phyloP scores from a whole-genome alignment of 2,113 vertebrate genomes.

The Zeus faber region DNA sequence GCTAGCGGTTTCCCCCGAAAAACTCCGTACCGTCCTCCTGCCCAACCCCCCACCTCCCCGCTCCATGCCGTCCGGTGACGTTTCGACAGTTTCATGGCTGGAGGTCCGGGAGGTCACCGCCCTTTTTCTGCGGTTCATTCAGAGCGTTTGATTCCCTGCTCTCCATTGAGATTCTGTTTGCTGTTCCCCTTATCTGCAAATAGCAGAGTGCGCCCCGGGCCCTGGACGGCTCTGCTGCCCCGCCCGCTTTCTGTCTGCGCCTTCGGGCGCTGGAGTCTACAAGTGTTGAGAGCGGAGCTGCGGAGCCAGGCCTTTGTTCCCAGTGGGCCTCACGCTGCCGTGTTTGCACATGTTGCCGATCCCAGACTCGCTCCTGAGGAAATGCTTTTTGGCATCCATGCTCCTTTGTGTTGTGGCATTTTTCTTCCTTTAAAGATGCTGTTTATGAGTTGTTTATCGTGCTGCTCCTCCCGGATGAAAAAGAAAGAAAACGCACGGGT shows the following conservation, averaged over 20 bases:
- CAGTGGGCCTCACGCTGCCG: constrained; percentile 14
- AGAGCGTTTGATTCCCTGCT: constrained; percentile 42
- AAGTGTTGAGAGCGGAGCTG: constrained; percentile 42
- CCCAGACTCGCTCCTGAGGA: constrained; percentile 12
- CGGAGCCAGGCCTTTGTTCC: constrained; percentile 33
- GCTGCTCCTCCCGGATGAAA: too few relatives aligned
- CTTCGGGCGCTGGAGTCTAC: constrained; percentile 46
- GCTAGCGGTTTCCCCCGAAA: constrained; percentile 5
- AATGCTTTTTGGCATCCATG: not conserved
- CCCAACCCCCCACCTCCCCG: constrained; percentile 4
- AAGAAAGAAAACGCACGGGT: too few relatives aligned
- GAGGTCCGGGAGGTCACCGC: constrained; percentile 40
- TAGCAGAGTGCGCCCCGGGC: constrained; percentile 20
- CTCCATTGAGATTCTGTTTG: constrained; percentile 35
- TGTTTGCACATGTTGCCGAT: constrained; percentile 43
- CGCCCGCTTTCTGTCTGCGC: constrained; percentile 27
- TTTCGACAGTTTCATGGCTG: constrained; percentile 36
- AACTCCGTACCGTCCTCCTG: not conserved
- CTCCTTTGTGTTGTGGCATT: not conserved
- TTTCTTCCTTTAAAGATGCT: not conserved
- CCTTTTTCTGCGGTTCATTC: constrained; percentile 60
- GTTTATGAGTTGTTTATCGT: too few relatives aligned
- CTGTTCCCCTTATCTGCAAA: constrained; percentile 50
- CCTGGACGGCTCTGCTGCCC: constrained; percentile 13
- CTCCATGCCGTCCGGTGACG: constrained; percentile 12